Evolutionary conservation across 2,797 vertebrate species (phyloP), one percentile per base, ranked within the genome.

Genomic region (Urosaurus nigricauda): DNA sequence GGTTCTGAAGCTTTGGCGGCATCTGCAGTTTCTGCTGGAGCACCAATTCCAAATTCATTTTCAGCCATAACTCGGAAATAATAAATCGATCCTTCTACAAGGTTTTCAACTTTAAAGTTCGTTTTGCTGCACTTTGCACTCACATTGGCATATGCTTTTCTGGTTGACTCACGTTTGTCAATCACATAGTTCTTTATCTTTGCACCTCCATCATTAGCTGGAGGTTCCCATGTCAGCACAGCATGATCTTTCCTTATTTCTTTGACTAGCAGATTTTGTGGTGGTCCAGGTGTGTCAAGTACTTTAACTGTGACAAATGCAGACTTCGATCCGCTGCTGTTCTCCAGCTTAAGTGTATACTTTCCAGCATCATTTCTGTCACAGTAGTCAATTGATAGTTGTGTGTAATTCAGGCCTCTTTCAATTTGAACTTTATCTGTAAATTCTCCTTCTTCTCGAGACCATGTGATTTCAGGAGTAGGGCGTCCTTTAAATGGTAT

Each of bases 1-100:
- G 98, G 98, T 94, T 99, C 99, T 68, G 98, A 98, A 70, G 98
- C 98, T 96, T 99, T 99, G 84, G 98, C 96, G 35, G 99, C 98
- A 17, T 97, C 98, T 43, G 95, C 96, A 35, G 98, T 99, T 97
- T 99, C 99, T 92, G 97, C 95, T 77, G 98, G 97, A 89, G 98
- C 95, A 80, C 99, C 99, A 93, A 99, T 94, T 95, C 99, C 99
- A 96, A 97, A 99, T 92, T 99, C 99, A 95, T 99, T 99, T 96
- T 99, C 99, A 95, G 99, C 99, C 98, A 99, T 98, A 91, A 99
- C 98, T 98, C 98, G 98, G 90, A 99, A 99, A 96, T 99, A 99
- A 95, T 99, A 99, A 96, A 98, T 98, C 74, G 97, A 97, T 90
- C 99, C 99, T 96, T 99, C 99, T 87, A 96, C 96, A 93, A 99